These are phyloP conservation scores for Diplazon laetatorius DNA, from an alignment of 2,888 invertebrate genomes.

Conservation along the genomic window DNA sequence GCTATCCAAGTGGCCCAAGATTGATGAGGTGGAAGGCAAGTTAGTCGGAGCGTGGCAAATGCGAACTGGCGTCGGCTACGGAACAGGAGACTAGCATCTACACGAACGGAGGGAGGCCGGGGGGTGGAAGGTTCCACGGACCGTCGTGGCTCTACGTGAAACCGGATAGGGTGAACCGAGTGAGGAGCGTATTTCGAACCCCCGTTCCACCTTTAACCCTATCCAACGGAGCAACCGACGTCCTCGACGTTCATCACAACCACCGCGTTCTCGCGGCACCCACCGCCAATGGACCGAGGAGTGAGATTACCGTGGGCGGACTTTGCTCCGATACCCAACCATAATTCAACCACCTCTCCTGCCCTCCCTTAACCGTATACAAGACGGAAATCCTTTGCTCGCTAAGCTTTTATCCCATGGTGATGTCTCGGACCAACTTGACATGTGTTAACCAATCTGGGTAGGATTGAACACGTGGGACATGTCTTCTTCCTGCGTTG, in stretches of 20 bases:
- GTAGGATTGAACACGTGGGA: background rate
- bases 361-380: too few relatives aligned
- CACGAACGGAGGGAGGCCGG: too few relatives aligned
- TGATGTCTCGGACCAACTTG: background rate
- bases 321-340: constrained; percentile 38
- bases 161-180: constrained; percentile 56
- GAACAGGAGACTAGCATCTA: constrained; percentile 36
- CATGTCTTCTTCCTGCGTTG: too few relatives aligned
- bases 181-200: constrained; percentile 35
- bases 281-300: constrained; percentile 26
- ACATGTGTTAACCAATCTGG: constrained; percentile 1
- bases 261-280: constrained; percentile 28
- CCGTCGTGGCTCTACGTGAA: constrained; percentile 50
- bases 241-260: constrained; percentile 56
- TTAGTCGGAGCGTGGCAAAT: constrained; percentile 77
- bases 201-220: too few relatives aligned
- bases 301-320: constrained; percentile 35
- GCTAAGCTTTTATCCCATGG: background rate
- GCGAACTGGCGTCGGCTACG: constrained; percentile 68
- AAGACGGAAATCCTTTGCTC: constrained; percentile 6
- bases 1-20: constrained; percentile 80
- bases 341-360: constrained; percentile 34
- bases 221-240: constrained; percentile 47
- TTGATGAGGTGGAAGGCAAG: constrained; percentile 80
- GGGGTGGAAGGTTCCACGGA: constrained; percentile 40